Evolutionary conservation across 1,140 invertebrate species (phyloP), one percentile per base, ranked within the genome.

Genomic region (Drosophila subpulchrella): DNA sequence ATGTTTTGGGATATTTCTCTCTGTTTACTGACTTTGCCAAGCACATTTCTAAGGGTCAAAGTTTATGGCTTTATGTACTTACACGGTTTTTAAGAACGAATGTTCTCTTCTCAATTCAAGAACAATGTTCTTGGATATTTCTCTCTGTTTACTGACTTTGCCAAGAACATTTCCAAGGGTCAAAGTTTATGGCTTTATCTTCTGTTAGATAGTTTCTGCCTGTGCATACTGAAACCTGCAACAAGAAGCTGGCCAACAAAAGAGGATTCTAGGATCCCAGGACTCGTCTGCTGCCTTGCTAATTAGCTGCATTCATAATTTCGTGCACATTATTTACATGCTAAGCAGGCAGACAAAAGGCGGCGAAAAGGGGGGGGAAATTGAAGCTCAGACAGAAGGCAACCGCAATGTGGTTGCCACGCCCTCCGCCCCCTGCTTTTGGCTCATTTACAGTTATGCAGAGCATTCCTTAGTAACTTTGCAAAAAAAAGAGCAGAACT

Each of bases 231-330:
- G 63, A 17, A n/a, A 39, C 50, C 41, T 41, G 57, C 39, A 50
- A 51, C 34, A 63, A 50, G 48, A 74, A 44, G 41, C 50, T 54
- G 44, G 54, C 71, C 42, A 55, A 58, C 30, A 63, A 48, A 42
- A 63, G 44, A 41, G 39, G 24, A 65, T 55, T 44, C 11, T n/a
- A 36, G 50, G 30, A 53, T 6, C 15, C 24, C 63, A 58, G 70
- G 27, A 41, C 48, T 58, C 36, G 42, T 47, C 38, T 60, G 57
- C 15, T 51, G 54, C 59, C 63, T 32, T 72, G 67, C 85, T 89
- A 89, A 89, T 89, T 89, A 89, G 85, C 85, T 89, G 85, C 85
- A 89, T 89, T 89, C 85, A 89, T 89, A 89, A 89, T 89, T 89
- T 79, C 63, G 74, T 78, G 84, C 77, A 89, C 84, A 89, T 89